Percentiles rank a stretch among this genome's conserved stretches.
Conservation (phyloP, 2,888 invertebrate genomes). For the Tortrix viridana region DNA sequence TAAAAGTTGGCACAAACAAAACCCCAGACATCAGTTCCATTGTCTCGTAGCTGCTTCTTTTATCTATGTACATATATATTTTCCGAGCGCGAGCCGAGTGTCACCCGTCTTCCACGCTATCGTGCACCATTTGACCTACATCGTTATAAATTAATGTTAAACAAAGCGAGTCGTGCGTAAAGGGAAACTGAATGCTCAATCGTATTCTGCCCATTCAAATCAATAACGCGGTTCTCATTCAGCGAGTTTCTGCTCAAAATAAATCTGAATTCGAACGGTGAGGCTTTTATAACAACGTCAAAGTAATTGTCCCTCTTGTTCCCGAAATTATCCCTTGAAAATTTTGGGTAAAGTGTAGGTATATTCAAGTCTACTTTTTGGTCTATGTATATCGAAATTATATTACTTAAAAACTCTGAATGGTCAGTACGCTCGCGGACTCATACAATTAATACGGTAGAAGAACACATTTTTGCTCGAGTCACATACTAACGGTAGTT, state of each 20-base stretch:
- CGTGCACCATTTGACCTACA: constrained; percentile 27
- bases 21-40: neutral
- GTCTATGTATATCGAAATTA: too few species aligned
- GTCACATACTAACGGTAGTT: too few species aligned
- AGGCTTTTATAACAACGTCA: too few species aligned
- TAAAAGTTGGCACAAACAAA: constrained; percentile 8
- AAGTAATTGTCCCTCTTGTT: too few species aligned
- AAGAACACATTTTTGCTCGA: too few species aligned
- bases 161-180: constrained; percentile 6
- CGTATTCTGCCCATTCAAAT: constrained; percentile 20
- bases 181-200: constrained; percentile 4
- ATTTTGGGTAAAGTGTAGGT: too few species aligned
- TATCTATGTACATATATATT: too few species aligned
- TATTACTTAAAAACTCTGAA: too few species aligned
- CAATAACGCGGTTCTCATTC: constrained; percentile 17
- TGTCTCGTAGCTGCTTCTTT: neutral
- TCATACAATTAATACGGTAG: too few species aligned
- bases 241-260: neutral
- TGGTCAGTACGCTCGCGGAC: too few species aligned
- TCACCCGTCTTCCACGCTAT: constrained; percentile 19
- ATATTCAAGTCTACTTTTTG: too few species aligned
- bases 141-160: constrained; percentile 15
- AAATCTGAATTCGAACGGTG: neutral
- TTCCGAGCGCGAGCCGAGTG: constrained; percentile 4
- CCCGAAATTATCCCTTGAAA: too few species aligned